Conservation (phyloP, 1,140 invertebrate genomes). For the Sitobion miscanthi region DNA sequence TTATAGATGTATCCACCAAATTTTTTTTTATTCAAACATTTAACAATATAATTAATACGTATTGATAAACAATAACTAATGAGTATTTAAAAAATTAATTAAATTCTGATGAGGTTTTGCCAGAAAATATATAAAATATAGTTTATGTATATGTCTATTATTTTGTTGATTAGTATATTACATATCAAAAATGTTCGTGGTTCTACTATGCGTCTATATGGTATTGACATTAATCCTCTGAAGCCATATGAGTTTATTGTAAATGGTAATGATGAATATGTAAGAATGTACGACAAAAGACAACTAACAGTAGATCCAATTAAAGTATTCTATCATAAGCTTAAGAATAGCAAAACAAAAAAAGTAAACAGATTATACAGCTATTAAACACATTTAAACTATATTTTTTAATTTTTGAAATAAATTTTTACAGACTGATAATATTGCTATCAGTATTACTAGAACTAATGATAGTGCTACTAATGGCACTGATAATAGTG, state of each 20-base stretch:
- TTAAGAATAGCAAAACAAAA: neutral
- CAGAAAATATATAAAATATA: neutral
- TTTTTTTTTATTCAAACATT: too few species aligned
- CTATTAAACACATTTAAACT: neutral
- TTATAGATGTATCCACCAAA: neutral
- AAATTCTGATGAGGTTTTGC: too few species aligned
- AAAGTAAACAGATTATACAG: neutral
- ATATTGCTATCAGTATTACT: neutral
- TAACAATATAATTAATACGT: too few species aligned
- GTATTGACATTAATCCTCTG: constrained; percentile 83
- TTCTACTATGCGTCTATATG: constrained; percentile 71
- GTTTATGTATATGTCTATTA: neutral
- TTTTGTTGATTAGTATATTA: constrained; percentile 35
- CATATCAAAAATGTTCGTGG: neutral
- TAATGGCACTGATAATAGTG: too few species aligned
- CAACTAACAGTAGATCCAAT: constrained; percentile 64
- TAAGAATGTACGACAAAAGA: constrained; percentile 75
- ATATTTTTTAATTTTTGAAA: neutral
- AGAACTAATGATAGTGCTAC: neutral
- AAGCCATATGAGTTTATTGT: constrained; percentile 81
- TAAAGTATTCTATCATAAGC: constrained; percentile 67
- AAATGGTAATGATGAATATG: constrained; percentile 71
- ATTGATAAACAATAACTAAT: too few species aligned
- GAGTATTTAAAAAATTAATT: too few species aligned
- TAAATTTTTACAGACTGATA: neutral